Evolutionary conservation across 1,140 invertebrate species (phyloP), one percentile per base, ranked within the genome.

Genomic region (Cyrtorhinus lividipennis): DNA sequence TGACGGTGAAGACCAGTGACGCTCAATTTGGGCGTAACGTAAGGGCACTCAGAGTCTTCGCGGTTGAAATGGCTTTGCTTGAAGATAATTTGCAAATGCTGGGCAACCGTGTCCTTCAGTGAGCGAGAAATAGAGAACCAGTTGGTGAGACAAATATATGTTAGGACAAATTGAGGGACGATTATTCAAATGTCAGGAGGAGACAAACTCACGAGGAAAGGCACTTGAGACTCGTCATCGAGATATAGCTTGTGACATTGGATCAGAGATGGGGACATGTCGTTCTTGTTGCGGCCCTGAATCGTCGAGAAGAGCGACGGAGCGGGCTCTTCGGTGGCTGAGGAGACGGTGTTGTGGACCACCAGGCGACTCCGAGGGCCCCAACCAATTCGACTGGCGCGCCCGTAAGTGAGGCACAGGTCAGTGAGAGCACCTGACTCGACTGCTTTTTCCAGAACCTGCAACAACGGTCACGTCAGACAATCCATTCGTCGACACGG

Each of bases 71-170:
- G 67, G 22, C 73, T 72, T 65, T 76, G 69, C n/a, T 77, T 68
- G 64, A 79, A 63, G 64, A 76, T 72, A 68, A 79, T 73, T 59
- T 74, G 69, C 22, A 83, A 66, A 65, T 83, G 81, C 13, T 75
- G 73, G 70, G 66, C 67, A 22, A 76, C 72, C 38, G 69, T 70
- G 15, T 73, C 70, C 48, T 71, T 23, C 22, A 73, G 73, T n/a
- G n/a, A n/a, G n/a, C 5, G 65, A 57, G 71, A 30, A 23, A 68
- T 22, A 61, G 23, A 63, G 13, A 48, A 2, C 23, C 38, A 10
- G 38, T n/a, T 48, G 2, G 23, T 20, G 2, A 48, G 13, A 48
- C 23, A 22, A 48, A 48, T 20, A n/a, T n/a, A n/a, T n/a, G n/a
- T n/a, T n/a, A n/a, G n/a, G n/a, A n/a, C n/a, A n/a, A n/a, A n/a